Evolutionary conservation across 1,140 invertebrate genomes (phyloP).

Genomic region (Lineus longissimus): DNA sequence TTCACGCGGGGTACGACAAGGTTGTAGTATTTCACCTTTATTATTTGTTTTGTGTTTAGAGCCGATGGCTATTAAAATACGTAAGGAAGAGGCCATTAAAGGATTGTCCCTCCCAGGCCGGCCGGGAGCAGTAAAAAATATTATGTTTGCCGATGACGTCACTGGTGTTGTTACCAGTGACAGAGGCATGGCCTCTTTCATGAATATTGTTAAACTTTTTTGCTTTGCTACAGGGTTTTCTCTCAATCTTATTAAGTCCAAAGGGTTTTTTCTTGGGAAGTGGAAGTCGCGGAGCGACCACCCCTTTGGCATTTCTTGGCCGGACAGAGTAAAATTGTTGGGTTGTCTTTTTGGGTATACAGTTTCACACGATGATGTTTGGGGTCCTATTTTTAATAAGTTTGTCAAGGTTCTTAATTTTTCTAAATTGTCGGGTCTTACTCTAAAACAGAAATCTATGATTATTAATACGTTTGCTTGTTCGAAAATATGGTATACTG

Average conservation of each 20-base stretch:
- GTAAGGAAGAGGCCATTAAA: conserved; percentile 11
- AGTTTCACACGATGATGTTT: conserved; percentile 19
- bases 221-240: too few relatives aligned
- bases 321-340: conserved; percentile 19
- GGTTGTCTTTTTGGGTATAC: conserved; percentile 22
- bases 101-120: not conserved
- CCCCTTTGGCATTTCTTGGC: conserved; percentile 26
- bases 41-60: conserved; percentile 53
- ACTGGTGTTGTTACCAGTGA: not conserved
- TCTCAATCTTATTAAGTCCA: conserved; percentile 22
- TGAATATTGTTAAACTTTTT: too few relatives aligned
- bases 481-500: conserved; percentile 24
- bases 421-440: conserved; percentile 14
- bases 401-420: conserved; percentile 14
- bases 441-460: conserved; percentile 20
- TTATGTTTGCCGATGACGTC: conserved; percentile 3
- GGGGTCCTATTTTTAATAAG: conserved; percentile 19
- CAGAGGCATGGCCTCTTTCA: too few relatives aligned
- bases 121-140: not conserved
- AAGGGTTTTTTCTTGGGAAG: conserved; percentile 24
- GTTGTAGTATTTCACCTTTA: conserved; percentile 47
- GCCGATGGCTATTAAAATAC: conserved; percentile 24
- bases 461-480: conserved; percentile 24
- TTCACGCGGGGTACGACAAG: conserved; percentile 45
- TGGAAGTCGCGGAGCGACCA: conserved; percentile 24